phyloP scores from a whole-genome alignment of 2,113 vertebrate species.

The Lates calcarifer region DNA sequence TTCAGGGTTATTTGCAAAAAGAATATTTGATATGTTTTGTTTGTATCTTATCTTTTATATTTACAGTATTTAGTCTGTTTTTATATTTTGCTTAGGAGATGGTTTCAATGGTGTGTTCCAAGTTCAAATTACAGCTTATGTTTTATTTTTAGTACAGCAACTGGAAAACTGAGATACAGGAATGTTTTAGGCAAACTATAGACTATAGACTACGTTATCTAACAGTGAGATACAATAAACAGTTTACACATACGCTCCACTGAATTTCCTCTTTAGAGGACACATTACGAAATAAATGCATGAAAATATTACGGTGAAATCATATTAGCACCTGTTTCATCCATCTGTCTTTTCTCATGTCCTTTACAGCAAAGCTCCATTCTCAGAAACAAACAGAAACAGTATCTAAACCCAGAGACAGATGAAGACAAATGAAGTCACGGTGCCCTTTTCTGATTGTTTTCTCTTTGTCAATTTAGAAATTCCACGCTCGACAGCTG shows the following conservation, averaged over 20 bases:
- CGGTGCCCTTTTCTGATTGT: constrained; percentile 58
- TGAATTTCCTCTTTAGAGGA: not conserved
- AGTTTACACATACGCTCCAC: not conserved
- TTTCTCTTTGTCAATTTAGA: constrained; percentile 71
- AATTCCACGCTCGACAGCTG: constrained; percentile 52
- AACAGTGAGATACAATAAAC: too few species aligned
- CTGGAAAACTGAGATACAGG: too few species aligned
- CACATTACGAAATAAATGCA: not conserved
- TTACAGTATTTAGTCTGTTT: too few species aligned
- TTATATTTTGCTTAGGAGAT: too few species aligned
- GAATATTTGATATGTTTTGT: too few species aligned
- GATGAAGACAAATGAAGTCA: constrained; percentile 63
- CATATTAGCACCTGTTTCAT: constrained; percentile 17
- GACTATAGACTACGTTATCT: not conserved
- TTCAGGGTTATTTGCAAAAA: too few species aligned
- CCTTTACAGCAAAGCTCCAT: not conserved
- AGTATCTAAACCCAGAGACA: constrained; percentile 16
- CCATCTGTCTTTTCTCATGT: constrained; percentile 34
- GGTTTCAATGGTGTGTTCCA: too few species aligned
- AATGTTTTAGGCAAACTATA: too few species aligned
- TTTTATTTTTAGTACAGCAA: too few species aligned
- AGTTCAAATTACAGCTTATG: too few species aligned
- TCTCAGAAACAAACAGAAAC: not conserved
- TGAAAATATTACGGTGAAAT: constrained; percentile 12
- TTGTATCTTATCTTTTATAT: too few species aligned